Evolutionary conservation across 92 coral and sea anemone species (phyloP), one percentile per base, ranked within the genome.

Genomic region (Porites evermanni): DNA sequence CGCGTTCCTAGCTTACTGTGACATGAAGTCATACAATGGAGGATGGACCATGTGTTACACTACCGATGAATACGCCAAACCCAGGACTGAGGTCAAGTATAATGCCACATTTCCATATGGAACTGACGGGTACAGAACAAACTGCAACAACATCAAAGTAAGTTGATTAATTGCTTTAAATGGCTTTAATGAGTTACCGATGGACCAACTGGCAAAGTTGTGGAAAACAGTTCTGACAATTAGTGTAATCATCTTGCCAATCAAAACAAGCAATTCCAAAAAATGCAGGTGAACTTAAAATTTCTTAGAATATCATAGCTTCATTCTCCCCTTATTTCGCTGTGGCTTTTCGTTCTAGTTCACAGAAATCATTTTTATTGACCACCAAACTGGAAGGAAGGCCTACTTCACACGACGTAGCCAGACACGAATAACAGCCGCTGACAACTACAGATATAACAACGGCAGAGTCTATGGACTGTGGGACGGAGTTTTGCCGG

Each of bases 11-110:
- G 87, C 79, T 32, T 83, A 83, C 64, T 83, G 87, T 51, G 87
- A 83, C 8, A 85, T 85, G 89, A 76, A 71, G 50, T 67, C 84
- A 77, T 12, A 77, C 70, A 66, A 73, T 44, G 89, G 89, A 56
- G 89, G 89, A 54, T 86, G 89, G 89, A 78, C 85, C 72, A 86
- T 86, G 89, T 86, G 89, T 38, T 86, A 86, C 69, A 77, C 89
- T 24, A 86, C 85, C 8, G 69, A 65, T 38, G 78, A 77, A 47
- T 74, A 67, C 8, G 78, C 68, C 8, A 67, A 50, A 56, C 89
- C 78, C 53, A 76, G 44, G 51, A 70, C 54, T 2, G 78, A 85
- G 19, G 79, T 78, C 83, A 77, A 44, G 7, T 77, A 77, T 26
- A 77, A n/a, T 67, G 18, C 83, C 1, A 1, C 19, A 9, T 24